Percentiles rank a stretch among this genome's conserved stretches.
Evolutionary conservation across 2,888 invertebrate genomes (phyloP).

Genomic region (Dasypolia templi): DNA sequence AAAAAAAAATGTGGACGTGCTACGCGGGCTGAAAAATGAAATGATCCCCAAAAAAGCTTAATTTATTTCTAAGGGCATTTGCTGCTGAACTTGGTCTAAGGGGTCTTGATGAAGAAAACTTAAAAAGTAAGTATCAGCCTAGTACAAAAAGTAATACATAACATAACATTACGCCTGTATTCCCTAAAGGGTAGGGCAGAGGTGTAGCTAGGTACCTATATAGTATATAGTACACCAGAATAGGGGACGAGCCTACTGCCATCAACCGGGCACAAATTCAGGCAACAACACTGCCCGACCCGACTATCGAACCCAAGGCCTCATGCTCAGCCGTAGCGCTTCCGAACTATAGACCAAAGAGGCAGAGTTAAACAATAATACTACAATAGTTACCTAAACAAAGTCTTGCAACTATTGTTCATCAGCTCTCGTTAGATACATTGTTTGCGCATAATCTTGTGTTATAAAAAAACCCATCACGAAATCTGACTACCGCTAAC

Average conservation of each 20-base stretch:
- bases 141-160: no score
- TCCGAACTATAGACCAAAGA: not conserved
- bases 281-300: not conserved
- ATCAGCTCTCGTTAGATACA: not conserved
- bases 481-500: conserved; percentile 13
- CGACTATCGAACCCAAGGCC: not conserved
- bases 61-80: not conserved
- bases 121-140: not conserved
- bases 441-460: conserved; percentile 23
- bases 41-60: not conserved
- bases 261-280: no score
- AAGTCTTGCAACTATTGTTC: conserved; percentile 1
- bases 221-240: no score
- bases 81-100: not conserved
- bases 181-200: no score
- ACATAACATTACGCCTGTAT: no score
- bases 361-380: not conserved
- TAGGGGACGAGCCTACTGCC: no score
- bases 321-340: not conserved
- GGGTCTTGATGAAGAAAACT: not conserved
- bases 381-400: not conserved
- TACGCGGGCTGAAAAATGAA: no score
- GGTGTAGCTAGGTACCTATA: no score
- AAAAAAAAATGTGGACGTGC: no score
- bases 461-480: conserved; percentile 42